These are phyloP conservation scores for Pseudochirops cupreus DNA, from an alignment of 2,797 vertebrate genomes.

Conservation along the genomic window DNA sequence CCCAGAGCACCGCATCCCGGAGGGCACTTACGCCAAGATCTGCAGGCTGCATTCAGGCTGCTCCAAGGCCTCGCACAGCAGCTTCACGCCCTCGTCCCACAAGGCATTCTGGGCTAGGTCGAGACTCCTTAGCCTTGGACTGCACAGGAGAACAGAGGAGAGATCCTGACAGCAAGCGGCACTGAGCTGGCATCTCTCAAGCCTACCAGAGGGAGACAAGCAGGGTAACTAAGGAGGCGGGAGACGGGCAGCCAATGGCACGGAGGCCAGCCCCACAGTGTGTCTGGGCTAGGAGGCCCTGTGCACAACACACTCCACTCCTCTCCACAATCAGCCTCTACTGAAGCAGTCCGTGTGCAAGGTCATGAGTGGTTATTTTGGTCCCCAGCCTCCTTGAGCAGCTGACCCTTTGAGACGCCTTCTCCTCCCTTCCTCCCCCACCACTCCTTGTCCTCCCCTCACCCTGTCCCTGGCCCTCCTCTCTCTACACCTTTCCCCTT, in stretches of 20 bases:
- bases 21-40: constrained; percentile 76
- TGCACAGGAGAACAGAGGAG: constrained; percentile 62
- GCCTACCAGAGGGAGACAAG: constrained; percentile 61
- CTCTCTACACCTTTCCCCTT: too few species aligned
- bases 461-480: too few species aligned
- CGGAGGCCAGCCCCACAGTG: background rate
- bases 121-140: constrained; percentile 65
- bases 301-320: too few species aligned
- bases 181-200: constrained; percentile 73
- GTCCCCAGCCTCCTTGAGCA: too few species aligned
- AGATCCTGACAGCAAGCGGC: constrained; percentile 67
- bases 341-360: too few species aligned
- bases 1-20: too few species aligned
- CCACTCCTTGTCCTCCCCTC: too few species aligned
- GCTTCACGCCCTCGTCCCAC: constrained; percentile 57
- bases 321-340: too few species aligned
- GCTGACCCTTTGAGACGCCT: too few species aligned
- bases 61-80: constrained; percentile 66
- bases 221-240: background rate
- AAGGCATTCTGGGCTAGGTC: constrained; percentile 72
- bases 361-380: background rate
- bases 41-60: constrained; percentile 72
- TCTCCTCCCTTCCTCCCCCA: too few species aligned
- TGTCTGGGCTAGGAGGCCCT: too few species aligned
- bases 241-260: background rate